These are phyloP conservation scores for Strix aluco DNA, from an alignment of 2,113 vertebrate species.

Conservation along the genomic window DNA sequence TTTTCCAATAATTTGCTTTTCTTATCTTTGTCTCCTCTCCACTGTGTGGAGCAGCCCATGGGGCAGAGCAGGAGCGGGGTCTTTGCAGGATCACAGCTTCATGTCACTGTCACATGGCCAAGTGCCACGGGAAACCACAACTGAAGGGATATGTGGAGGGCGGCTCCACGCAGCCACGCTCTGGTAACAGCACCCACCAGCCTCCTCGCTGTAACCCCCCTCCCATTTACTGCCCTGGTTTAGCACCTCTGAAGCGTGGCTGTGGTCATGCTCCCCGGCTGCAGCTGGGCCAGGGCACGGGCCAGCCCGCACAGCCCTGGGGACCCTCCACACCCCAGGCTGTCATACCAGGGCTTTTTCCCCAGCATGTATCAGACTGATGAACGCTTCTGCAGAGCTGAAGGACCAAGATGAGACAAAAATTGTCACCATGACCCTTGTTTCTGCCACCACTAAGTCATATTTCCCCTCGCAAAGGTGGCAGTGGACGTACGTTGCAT, in stretches of 20 bases:
- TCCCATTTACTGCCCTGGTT: too few relatives aligned
- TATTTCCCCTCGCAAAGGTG: not conserved
- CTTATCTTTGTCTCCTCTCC: not conserved
- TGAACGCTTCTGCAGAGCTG: not conserved
- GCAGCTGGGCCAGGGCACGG: too few relatives aligned
- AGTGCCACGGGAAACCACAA: fast-evolving
- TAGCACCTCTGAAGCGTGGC: fast-evolving
- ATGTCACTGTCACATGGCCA: fast-evolving
- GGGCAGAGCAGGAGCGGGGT: not conserved
- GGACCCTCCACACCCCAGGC: fast-evolving
- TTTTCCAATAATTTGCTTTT: not conserved
- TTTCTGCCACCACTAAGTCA: not conserved
- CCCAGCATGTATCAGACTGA: not conserved
- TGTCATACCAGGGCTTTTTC: not conserved
- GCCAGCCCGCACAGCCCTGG: fast-evolving
- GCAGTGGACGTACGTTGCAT: not conserved
- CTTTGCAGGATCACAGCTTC: not conserved
- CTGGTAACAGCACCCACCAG: fast-evolving
- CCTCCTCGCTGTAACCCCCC: not conserved
- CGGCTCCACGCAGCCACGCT: fast-evolving
- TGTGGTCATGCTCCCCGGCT: fast-evolving
- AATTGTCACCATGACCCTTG: not conserved
- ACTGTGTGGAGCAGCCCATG: not conserved
- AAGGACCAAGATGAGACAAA: not conserved
- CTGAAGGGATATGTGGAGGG: too few relatives aligned